Conservation (phyloP, 2,113 vertebrate species). For the Martes martes region DNA sequence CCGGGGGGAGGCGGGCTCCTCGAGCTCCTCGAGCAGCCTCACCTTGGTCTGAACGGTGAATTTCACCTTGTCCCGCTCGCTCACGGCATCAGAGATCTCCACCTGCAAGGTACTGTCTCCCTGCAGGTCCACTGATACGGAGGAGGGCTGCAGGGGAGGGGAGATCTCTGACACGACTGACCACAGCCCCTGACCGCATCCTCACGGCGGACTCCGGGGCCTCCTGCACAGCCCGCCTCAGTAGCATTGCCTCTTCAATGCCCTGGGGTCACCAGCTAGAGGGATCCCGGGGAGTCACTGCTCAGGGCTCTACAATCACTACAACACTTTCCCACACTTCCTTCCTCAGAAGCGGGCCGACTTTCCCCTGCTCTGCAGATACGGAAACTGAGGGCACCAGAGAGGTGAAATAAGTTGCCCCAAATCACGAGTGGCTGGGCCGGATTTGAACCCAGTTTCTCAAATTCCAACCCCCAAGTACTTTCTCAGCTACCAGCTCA, state of each 20-base stretch:
- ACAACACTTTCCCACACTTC: not conserved
- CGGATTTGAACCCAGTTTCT: not conserved
- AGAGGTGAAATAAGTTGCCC: not conserved
- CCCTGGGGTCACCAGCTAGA: not conserved
- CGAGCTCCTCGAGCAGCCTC: not conserved
- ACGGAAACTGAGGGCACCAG: not conserved
- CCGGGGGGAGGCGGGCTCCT: not conserved
- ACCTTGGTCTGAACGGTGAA: conserved; percentile 72
- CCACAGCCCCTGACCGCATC: not conserved
- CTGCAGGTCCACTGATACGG: not conserved
- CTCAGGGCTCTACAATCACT: not conserved
- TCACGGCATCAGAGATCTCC: conserved; percentile 63
- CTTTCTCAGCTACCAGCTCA: not conserved
- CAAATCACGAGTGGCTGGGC: not conserved
- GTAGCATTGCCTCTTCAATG: not conserved
- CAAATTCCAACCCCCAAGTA: not conserved
- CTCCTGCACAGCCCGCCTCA: not conserved
- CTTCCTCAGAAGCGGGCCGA: not conserved
- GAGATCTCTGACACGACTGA: not conserved
- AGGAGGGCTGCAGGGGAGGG: not conserved
- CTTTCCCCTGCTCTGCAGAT: not conserved
- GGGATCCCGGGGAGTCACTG: not conserved
- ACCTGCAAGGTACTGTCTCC: conserved; percentile 52
- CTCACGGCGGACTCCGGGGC: not conserved
- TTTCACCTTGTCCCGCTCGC: conserved; percentile 71